Base-by-base conservation (phyloP, 2,113 vertebrate genomes). In the Larimichthys polyactis region DNA sequence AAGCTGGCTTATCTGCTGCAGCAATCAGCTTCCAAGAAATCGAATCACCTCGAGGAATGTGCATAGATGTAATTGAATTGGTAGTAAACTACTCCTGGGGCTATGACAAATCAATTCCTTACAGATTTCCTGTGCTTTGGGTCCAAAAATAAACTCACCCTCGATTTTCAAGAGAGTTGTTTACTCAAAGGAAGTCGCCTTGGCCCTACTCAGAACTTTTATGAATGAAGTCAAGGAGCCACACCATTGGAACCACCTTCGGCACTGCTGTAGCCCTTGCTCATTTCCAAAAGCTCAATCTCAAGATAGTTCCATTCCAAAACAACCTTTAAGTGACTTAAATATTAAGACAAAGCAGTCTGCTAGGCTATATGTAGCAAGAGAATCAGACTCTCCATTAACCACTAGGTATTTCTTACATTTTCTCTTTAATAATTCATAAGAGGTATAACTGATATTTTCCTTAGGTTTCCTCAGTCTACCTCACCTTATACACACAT, bases 391-490 rank as follows among this genome's bases (percentile, higher is more conserved):
- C 70, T 82, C 27, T 79, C 73, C 8, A 60, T 58, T 49, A 55
- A 76, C 52, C 72, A 65, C 75, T 24, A 71, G 51, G 27, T 70
- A 86, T 82, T 80, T 89, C 72, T 78, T 85, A 65, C 20, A 24
- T 69, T 80, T 63, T 15, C 69, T 64, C 60, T 36, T 82, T 15
- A 79, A 78, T 86, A 75, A 79, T 85, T 86, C 52, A 87, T 60
- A 52, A 29, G 22, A 46, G 29, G 27, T 51, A 32, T 59, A 54
- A 59, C 52, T 43, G 67, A 81, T 43, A 49, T 48, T 63, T 76
- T 55, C 55, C 29, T 29, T 29, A 29, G 15, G 27, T 60, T 67
- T n/a, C 78, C 32, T 44, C 55, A 54, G 32, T 60, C 58, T 58
- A 43, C 24, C n/a, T 0, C 36, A 6, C 0, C 0, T 44, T 57